Base-by-base conservation (phyloP, 2,113 vertebrate genomes). In the Globicephala melas region DNA sequence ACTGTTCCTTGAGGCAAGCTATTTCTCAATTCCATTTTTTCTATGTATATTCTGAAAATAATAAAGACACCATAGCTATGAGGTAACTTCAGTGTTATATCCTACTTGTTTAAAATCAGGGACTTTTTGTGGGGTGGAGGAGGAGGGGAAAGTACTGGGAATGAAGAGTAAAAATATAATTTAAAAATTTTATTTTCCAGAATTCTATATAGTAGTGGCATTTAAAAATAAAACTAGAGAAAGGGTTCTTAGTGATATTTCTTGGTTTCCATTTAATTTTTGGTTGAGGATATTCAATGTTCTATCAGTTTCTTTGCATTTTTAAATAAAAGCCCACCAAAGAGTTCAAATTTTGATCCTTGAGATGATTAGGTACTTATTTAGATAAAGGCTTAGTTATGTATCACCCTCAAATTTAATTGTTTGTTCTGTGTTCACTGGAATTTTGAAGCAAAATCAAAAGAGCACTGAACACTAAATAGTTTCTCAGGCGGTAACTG, bases 21-120 rank as follows among this genome's bases (percentile, higher is more conserved):
- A 44, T 94, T 94, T 96, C 47, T 96, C 74, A 97, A 79, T 91
- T 96, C 23, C 20, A 36, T 83, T 95, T 95, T 92, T 92, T 28
- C 21, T 89, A 26, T 26, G 8, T 86, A 6, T 79, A 63, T 31
- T 96, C 63, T 95, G 60, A 87, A 94, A 96, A 86, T 94, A 63
- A 84, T 94, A 91, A 38, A 92, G 55, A 65, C 26, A 70, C 55
- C 21, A 73, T 53, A 93, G 79, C 36, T 81, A 73, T 89, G 79
- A 89, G n/a, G 23, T 96, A 97, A 89, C 28, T n/a, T 91, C 38
- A 81, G 0, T 89, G 25, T 89, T 93, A 79, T 82, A 89, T 63
- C 41, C 44, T 81, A 15, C 33, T 89, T 85, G 76, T 70, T 89
- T 83, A 86, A 97, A 97, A 89, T 31, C 65, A 77, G 63, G 63